Evolutionary conservation across 2,797 vertebrate genomes (phyloP).

Genomic region (Sebastes diaconus): DNA sequence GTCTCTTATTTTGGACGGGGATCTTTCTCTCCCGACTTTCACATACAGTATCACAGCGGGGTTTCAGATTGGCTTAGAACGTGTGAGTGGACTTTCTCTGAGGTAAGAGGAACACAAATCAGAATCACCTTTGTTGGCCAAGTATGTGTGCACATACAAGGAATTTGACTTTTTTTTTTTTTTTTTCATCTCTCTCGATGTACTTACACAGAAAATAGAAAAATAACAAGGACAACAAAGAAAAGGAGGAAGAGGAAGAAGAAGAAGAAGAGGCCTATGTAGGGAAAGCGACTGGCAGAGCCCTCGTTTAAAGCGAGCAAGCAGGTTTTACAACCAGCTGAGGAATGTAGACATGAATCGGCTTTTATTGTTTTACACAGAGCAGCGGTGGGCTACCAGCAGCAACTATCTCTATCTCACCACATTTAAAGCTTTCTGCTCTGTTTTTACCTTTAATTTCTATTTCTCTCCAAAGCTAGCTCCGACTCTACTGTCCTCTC

Average conservation of each 20-base stretch:
- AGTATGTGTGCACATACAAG: background rate
- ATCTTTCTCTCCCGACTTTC: constrained; percentile 17
- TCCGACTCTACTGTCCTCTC: background rate
- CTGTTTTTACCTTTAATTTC: constrained; percentile 5
- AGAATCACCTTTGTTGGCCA: background rate
- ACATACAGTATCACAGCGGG: constrained; percentile 18
- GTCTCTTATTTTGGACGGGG: constrained; percentile 63
- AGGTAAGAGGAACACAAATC: background rate
- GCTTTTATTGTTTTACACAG: constrained; percentile 70
- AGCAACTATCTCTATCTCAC: constrained; percentile 29
- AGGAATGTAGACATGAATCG: constrained; percentile 72
- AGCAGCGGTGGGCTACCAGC: constrained; percentile 49
- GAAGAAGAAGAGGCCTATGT: constrained; percentile 44
- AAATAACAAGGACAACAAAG: background rate
- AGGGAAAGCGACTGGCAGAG: constrained; percentile 47
- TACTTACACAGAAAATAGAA: background rate
- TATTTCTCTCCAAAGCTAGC: background rate
- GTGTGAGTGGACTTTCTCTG: background rate
- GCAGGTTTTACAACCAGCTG: constrained; percentile 65
- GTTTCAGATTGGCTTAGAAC: constrained; percentile 1
- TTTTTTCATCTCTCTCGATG: background rate
- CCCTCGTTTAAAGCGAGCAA: constrained; percentile 48
- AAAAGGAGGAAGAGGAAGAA: constrained; percentile 13
- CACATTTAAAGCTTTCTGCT: constrained; percentile 11
- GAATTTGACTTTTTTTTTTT: background rate